phyloP scores from a whole-genome alignment of 1,140 invertebrate genomes.

The Mya arenaria region DNA sequence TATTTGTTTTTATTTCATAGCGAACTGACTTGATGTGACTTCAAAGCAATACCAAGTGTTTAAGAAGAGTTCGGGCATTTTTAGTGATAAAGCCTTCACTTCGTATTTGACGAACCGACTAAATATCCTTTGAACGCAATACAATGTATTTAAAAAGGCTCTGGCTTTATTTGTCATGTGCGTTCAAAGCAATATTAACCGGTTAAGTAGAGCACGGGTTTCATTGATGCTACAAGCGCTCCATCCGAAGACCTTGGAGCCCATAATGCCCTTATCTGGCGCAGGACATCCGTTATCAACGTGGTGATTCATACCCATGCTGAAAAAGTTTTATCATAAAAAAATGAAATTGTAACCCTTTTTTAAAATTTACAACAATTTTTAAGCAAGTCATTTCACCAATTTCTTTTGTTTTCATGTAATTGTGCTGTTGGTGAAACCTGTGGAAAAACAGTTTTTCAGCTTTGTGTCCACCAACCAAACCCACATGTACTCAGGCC shows the following conservation, averaged over 20 bases:
- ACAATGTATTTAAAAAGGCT: too few relatives aligned
- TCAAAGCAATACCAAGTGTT: too few relatives aligned
- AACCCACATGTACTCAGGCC: background rate
- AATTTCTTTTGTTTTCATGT: background rate
- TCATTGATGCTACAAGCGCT: slow-evolving; percentile 14
- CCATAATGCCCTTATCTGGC: slow-evolving; percentile 30
- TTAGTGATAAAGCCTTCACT: too few relatives aligned
- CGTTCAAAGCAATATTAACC: too few relatives aligned
- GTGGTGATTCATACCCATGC: slow-evolving; percentile 4
- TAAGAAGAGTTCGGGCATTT: too few relatives aligned
- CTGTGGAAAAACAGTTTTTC: background rate
- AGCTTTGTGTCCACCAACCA: background rate
- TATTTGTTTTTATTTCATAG: too few relatives aligned
- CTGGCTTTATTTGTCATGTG: too few relatives aligned
- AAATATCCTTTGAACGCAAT: too few relatives aligned
- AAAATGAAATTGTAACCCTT: background rate
- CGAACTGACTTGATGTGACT: too few relatives aligned
- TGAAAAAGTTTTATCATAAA: background rate
- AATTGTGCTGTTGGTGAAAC: too few relatives aligned
- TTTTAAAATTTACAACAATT: background rate
- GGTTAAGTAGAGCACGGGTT: too few relatives aligned
- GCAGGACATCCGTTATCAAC: slow-evolving; percentile 21
- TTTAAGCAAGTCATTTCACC: background rate
- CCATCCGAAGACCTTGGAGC: background rate
- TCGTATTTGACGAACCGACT: too few relatives aligned